Conservation (phyloP, 1,140 invertebrate species). For the Aculops lycopersici region DNA sequence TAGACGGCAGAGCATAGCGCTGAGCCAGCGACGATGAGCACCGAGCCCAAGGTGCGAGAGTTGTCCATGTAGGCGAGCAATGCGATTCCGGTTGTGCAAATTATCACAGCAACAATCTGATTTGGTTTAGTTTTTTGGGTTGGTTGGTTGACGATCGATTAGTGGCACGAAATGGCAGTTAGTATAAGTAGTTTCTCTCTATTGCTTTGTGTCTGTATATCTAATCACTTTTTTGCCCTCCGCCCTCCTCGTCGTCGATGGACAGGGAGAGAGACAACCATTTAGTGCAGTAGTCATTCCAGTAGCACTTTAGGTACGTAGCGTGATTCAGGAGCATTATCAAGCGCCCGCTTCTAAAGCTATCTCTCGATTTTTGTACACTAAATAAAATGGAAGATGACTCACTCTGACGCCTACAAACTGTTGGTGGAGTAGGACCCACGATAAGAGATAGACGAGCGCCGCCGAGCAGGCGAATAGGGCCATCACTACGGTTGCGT, state of each 20-base stretch:
- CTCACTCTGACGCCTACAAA: constrained; percentile 74
- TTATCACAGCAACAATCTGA: constrained; percentile 70
- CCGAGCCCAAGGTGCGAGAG: constrained; percentile 1
- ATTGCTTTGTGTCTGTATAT: no score
- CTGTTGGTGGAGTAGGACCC: constrained; percentile 79
- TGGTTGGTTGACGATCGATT: no score
- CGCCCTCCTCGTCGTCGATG: no score
- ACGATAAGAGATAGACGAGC: constrained; percentile 65
- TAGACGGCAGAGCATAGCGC: constrained; percentile 3
- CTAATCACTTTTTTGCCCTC: no score
- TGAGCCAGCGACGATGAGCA: constrained; percentile 3
- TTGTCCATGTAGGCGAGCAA: constrained; percentile 65
- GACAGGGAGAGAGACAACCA: no score
- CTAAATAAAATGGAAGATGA: constrained; percentile 9
- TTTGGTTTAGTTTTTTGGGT: neutral
- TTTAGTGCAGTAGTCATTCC: no score
- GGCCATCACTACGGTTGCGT: constrained; percentile 62
- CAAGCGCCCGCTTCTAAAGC: no score
- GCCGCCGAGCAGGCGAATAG: constrained; percentile 69
- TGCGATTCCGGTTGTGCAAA: constrained; percentile 71
- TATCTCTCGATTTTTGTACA: no score
- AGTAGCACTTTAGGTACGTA: no score
- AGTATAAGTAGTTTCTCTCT: no score
- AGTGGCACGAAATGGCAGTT: no score
- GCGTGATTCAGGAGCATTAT: no score